phyloP scores from a whole-genome alignment of 2,888 invertebrate genomes.

The Caenorhabditis sp. region DNA sequence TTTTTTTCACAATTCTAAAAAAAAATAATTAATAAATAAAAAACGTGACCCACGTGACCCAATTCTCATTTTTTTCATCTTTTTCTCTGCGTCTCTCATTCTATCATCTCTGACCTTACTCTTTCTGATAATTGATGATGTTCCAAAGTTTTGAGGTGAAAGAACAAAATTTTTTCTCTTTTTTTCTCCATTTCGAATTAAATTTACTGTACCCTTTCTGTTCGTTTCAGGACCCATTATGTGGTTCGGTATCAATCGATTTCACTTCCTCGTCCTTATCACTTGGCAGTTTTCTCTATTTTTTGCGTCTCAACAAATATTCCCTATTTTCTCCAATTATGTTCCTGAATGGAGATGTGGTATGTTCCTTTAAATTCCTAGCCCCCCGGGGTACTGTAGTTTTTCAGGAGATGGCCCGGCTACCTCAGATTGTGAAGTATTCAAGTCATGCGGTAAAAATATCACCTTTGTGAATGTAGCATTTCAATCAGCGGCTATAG shows the following conservation, averaged over 20 bases:
- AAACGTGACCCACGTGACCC: no score
- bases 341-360: conserved; percentile 60
- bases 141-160: no score
- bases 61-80: no score
- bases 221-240: conserved; percentile 20
- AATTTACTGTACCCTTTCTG: conserved; percentile 8
- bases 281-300: conserved; percentile 70
- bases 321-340: conserved; percentile 69
- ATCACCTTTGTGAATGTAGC: conserved; percentile 60
- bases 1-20: no score
- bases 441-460: conserved; percentile 41
- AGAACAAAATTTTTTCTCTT: not conserved
- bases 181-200: not conserved
- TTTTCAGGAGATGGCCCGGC: conserved; percentile 42
- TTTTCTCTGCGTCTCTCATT: no score
- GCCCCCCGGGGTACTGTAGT: not conserved
- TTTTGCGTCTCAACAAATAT: conserved; percentile 66
- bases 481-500: conserved; percentile 66
- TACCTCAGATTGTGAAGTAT: conserved; percentile 58
- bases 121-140: no score
- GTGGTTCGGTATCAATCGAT: conserved; percentile 69
- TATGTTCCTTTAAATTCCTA: conserved; percentile 17
- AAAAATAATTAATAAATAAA: no score
- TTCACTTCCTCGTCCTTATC: conserved; percentile 65
- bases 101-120: no score